These are phyloP conservation scores for Poecilus cupreus DNA, from an alignment of 2,888 invertebrate genomes.

Conservation along the genomic window DNA sequence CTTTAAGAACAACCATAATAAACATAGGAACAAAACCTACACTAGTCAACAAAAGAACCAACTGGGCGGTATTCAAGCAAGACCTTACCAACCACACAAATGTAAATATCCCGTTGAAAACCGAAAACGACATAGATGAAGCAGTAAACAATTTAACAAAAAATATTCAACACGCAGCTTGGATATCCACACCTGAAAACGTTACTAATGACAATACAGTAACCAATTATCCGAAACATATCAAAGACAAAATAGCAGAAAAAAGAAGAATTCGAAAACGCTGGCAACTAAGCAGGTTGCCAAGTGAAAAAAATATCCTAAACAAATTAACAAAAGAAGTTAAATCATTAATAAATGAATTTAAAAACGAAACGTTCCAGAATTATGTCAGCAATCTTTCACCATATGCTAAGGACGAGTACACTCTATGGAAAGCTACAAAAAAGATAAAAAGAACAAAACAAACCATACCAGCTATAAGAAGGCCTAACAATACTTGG, in stretches of 20 bases:
- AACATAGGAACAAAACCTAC: slow-evolving; percentile 57
- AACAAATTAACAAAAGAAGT: slow-evolving; percentile 58
- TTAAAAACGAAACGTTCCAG: no score
- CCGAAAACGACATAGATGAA: no score
- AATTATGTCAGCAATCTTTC: background rate
- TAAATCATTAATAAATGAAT: slow-evolving; percentile 34
- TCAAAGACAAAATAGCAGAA: no score
- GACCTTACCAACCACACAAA: no score
- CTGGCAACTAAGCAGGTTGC: slow-evolving; percentile 57
- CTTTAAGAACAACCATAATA: background rate
- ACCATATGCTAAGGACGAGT: background rate
- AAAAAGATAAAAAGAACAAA: background rate
- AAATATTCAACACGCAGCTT: no score
- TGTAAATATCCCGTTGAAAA: no score
- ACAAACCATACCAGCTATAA: background rate
- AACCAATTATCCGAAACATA: no score
- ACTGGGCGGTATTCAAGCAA: no score
- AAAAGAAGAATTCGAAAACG: slow-evolving; percentile 40
- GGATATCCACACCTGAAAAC: no score
- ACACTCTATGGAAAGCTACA: slow-evolving; percentile 19
- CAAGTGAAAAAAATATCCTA: slow-evolving; percentile 53
- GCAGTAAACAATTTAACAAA: no score
- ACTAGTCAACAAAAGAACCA: slow-evolving; percentile 28
- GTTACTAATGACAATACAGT: no score
- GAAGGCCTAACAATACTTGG: background rate